Conservation (phyloP, 1,140 invertebrate genomes). For the Cyphomyrmex costatus region DNA sequence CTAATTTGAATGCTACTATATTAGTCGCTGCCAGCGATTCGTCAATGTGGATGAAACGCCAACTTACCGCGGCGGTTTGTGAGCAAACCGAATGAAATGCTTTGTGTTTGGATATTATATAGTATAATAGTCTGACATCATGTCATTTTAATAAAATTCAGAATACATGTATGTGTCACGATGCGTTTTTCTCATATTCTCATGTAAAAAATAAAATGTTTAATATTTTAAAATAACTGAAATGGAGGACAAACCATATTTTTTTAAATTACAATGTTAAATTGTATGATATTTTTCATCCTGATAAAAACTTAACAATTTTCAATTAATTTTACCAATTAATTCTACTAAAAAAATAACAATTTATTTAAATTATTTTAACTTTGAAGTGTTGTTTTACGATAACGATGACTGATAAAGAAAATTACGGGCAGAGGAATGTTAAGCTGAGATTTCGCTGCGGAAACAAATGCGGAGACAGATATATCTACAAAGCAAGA, state of each 20-base stretch:
- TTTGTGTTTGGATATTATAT: slow-evolving; percentile 6
- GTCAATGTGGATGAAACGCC: slow-evolving; percentile 32
- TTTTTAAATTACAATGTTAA: neutral
- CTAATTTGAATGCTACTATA: slow-evolving; percentile 73
- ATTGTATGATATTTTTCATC: neutral
- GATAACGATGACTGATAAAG: slow-evolving; percentile 8
- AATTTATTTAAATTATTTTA: neutral
- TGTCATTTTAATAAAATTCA: slow-evolving; percentile 3
- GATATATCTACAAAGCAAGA: slow-evolving; percentile 59
- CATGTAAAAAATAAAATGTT: slow-evolving; percentile 6
- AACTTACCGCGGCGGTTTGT: slow-evolving; percentile 7
- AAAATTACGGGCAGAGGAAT: slow-evolving; percentile 55
- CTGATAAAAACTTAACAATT: neutral
- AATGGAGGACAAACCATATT: neutral
- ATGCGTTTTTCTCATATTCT: neutral
- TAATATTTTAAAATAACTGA: neutral
- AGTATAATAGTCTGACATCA: slow-evolving; percentile 9
- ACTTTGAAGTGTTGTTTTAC: neutral
- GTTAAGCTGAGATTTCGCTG: slow-evolving; percentile 42
- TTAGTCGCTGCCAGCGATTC: slow-evolving; percentile 58
- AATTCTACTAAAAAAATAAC: neutral
- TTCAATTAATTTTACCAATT: too few species aligned
- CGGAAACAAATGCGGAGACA: slow-evolving; percentile 55
- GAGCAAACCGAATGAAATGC: neutral
- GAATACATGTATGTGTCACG: neutral